Conservation (phyloP, 2,113 vertebrate genomes). For the Macquaria australasica region DNA sequence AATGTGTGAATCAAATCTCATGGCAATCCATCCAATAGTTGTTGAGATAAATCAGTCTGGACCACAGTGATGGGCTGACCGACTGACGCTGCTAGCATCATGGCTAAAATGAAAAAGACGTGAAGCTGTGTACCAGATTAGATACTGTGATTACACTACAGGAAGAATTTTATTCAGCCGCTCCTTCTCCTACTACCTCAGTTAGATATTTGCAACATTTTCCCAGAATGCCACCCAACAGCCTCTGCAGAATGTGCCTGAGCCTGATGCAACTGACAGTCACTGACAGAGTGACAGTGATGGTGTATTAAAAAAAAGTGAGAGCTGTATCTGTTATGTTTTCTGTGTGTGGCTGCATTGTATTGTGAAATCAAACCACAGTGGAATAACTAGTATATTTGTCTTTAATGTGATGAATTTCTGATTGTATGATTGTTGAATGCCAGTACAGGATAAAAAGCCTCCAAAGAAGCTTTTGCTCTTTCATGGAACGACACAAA, state of each 20-base stretch:
- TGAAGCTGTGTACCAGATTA: neutral
- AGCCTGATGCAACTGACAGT: neutral
- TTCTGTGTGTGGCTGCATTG: neutral
- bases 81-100: neutral
- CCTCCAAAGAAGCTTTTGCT: neutral
- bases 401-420: neutral
- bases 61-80: neutral
- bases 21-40: too few species aligned
- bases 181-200: neutral
- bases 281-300: neutral
- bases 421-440: neutral
- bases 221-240: neutral
- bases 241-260: neutral
- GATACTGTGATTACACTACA: neutral
- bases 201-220: neutral
- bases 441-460: neutral
- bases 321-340: neutral
- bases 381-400: neutral
- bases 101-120: neutral
- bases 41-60: neutral
- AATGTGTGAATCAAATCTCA: too few species aligned
- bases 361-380: neutral
- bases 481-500: neutral
- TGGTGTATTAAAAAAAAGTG: neutral
- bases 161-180: neutral